Evolutionary conservation across 2,797 vertebrate species (phyloP).

Genomic region (Urophycis tenuis): DNA sequence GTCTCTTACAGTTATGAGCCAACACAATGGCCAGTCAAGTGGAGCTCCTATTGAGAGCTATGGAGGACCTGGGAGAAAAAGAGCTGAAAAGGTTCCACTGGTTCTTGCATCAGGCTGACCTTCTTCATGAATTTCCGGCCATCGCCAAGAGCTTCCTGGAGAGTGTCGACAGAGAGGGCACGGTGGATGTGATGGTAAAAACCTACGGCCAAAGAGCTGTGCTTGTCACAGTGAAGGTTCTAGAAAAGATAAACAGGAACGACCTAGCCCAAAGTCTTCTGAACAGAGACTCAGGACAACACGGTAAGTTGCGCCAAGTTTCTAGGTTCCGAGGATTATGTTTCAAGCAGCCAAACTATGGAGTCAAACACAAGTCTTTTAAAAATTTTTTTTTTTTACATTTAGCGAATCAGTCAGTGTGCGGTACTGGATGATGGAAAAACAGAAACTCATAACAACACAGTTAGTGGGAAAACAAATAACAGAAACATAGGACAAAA

Average conservation of each 20-base stretch:
- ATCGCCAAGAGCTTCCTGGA: conserved; percentile 29
- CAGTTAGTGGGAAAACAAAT: too few relatives aligned
- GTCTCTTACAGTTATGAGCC: not conserved
- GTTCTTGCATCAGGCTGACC: conserved; percentile 19
- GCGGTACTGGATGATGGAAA: too few relatives aligned
- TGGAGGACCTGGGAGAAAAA: not conserved
- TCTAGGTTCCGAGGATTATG: not conserved
- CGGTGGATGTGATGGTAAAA: conserved; percentile 37
- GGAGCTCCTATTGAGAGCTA: conserved; percentile 14
- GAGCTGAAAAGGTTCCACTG: conserved; percentile 20
- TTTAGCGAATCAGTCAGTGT: too few relatives aligned
- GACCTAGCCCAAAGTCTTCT: conserved; percentile 32
- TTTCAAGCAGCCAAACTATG: not conserved
- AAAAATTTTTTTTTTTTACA: too few relatives aligned
- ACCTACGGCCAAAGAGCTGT: not conserved
- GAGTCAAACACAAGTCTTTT: too few relatives aligned
- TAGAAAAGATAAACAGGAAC: conserved; percentile 38
- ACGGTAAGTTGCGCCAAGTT: conserved; percentile 5
- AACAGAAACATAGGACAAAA: too few relatives aligned
- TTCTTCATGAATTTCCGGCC: not conserved
- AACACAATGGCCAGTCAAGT: conserved; percentile 11
- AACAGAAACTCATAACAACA: too few relatives aligned
- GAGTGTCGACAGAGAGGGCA: conserved; percentile 17
- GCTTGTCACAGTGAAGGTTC: conserved; percentile 5
- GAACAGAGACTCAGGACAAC: not conserved